phyloP scores from a whole-genome alignment of 2,113 vertebrate species.

The Pitta sordida region DNA sequence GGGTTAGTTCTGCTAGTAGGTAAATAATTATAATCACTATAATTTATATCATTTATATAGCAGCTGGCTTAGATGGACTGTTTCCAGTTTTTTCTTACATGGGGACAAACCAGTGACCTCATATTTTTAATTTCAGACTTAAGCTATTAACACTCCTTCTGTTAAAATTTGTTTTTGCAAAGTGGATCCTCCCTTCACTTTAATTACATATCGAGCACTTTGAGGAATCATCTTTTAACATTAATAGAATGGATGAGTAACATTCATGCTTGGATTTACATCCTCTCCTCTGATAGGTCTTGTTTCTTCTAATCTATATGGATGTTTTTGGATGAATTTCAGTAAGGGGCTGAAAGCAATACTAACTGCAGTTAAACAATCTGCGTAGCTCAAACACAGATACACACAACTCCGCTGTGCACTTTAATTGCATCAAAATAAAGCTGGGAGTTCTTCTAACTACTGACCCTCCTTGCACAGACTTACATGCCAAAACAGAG shows the following conservation, averaged over 20 bases:
- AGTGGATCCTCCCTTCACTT: slow-evolving; percentile 11
- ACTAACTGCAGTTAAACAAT: neutral
- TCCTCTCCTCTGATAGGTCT: neutral
- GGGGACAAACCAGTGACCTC: slow-evolving; percentile 66
- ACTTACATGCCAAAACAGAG: neutral
- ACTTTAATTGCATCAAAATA: neutral
- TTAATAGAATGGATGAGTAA: slow-evolving; percentile 42
- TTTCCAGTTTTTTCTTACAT: slow-evolving; percentile 62
- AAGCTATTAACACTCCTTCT: slow-evolving; percentile 69
- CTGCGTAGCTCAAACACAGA: neutral
- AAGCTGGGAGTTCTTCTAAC: neutral
- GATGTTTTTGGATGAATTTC: slow-evolving; percentile 21
- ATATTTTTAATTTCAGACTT: slow-evolving; percentile 60
- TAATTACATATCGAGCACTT: slow-evolving; percentile 44
- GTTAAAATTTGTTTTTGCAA: slow-evolving; percentile 42
- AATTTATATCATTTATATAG: slow-evolving; percentile 52
- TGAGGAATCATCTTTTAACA: slow-evolving; percentile 45
- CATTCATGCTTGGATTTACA: slow-evolving; percentile 26
- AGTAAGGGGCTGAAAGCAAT: neutral
- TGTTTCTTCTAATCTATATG: neutral
- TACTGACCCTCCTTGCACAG: neutral
- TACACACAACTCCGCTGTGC: neutral
- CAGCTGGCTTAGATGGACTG: slow-evolving; percentile 68
- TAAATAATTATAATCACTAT: slow-evolving; percentile 48
- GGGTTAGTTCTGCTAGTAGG: slow-evolving; percentile 37